phyloP scores from a whole-genome alignment of 1,140 invertebrate species.

The Zaprionus davidi region DNA sequence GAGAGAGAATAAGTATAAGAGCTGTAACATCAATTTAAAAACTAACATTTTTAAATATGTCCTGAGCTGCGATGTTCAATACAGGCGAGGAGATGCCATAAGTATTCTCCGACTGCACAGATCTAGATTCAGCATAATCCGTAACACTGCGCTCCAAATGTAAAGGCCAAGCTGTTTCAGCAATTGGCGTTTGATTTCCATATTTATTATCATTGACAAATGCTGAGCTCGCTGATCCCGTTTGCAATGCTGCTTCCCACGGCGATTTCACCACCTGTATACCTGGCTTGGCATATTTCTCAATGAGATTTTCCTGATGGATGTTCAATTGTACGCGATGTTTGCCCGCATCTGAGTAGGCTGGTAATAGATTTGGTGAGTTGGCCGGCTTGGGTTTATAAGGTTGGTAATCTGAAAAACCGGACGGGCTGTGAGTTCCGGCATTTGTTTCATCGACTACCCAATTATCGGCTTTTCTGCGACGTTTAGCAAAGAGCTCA shows the following conservation, averaged over 20 bases:
- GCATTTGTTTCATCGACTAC: slow-evolving; percentile 91
- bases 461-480: slow-evolving; percentile 94
- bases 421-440: slow-evolving; percentile 80
- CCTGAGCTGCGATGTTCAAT: slow-evolving; percentile 2
- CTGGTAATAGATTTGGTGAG: slow-evolving; percentile 81
- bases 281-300: slow-evolving; percentile 86
- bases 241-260: slow-evolving; percentile 90
- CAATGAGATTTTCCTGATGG: slow-evolving; percentile 84
- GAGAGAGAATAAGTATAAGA: neutral
- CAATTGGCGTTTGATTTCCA: slow-evolving; percentile 12
- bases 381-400: slow-evolving; percentile 68
- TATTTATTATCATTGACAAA: slow-evolving; percentile 85
- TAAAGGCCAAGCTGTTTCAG: slow-evolving; percentile 25
- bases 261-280: slow-evolving; percentile 88
- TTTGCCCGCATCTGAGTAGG: slow-evolving; percentile 79
- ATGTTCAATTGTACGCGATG: slow-evolving; percentile 80
- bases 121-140: slow-evolving; percentile 16
- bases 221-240: slow-evolving; percentile 88
- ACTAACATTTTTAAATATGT: slow-evolving; percentile 39
- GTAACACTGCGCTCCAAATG: slow-evolving; percentile 32
- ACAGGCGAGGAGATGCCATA: neutral
- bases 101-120: neutral
- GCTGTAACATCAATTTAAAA: neutral
- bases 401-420: slow-evolving; percentile 81
- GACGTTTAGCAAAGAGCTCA: slow-evolving; percentile 93